These are phyloP conservation scores for Valencia hispanica DNA, from an alignment of 2,797 vertebrate genomes.

Conservation along the genomic window DNA sequence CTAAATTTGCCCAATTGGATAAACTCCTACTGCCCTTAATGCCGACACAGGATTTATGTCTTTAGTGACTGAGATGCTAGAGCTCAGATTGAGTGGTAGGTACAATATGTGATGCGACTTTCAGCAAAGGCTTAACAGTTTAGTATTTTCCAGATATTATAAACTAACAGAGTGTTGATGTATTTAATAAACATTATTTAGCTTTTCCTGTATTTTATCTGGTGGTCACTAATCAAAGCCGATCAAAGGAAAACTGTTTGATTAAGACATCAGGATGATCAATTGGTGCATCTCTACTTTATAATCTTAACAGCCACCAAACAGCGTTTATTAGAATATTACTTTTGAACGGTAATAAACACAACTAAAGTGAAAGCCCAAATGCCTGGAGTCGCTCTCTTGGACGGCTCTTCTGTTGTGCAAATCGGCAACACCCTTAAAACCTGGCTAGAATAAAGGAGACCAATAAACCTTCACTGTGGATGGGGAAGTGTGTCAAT, in stretches of 20 bases:
- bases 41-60: neutral
- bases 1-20: neutral
- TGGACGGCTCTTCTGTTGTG: constrained; percentile 6
- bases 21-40: neutral
- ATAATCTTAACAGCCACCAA: neutral
- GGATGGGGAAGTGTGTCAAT: neutral
- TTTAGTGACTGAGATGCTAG: neutral
- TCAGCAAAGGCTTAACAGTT: neutral
- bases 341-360: constrained; percentile 2
- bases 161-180: neutral
- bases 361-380: constrained; percentile 45
- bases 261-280: neutral
- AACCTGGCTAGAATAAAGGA: neutral
- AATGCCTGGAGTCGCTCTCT: neutral
- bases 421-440: neutral
- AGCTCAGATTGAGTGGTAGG: neutral
- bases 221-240: neutral
- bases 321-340: constrained; percentile 1
- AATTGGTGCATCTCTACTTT: neutral
- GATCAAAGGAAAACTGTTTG: neutral
- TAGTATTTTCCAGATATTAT: neutral
- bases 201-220: neutral
- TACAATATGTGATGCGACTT: neutral
- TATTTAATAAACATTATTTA: neutral
- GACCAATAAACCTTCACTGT: neutral